Evolutionary conservation across 2,797 vertebrate genomes (phyloP), one percentile per base, ranked within the genome.

Genomic region (Cirrhinus mrigala): DNA sequence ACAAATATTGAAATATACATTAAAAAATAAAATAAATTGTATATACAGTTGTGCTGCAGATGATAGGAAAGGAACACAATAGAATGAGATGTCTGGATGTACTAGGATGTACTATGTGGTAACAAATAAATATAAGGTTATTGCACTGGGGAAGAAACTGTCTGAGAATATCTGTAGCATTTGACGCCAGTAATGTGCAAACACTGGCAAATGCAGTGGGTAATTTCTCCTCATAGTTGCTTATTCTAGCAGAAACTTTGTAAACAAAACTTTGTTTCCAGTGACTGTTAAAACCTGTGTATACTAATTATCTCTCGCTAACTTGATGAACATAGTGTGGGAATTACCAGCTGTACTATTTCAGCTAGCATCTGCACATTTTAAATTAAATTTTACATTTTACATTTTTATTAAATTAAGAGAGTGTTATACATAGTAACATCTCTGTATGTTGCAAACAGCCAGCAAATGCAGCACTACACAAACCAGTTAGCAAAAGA

Each of bases 401-500:
- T n/a, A n/a, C n/a, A n/a, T n/a, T n/a, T n/a, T n/a, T 54, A 20
- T 76, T 16, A 33, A 33, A 74, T 20, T 10, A 37, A 37, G 50
- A 54, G 27, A 56, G 50, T 8, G 20, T 56, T 54, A 54, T 54
- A 27, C 27, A 60, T 33, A 74, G 20, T 82, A 29, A 15, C 4
- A 9, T 75, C 16, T 73, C 46, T 80, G 4, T 83, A 20, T 77
- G 54, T 29, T 77, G 64, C 79, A 29, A 48, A 88, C 90, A 98
- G 97, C 82, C 97, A 98, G 86, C 96, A 97, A 92, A 93, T 97
- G 79, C 97, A 98, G 80, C 96, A 98, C 92, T 97, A 96, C 90
- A 97, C 97, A 89, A 98, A 98, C 93, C 88, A 95, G 88, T 94
- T 98, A 5, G 97, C 97, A 84, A 98, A 98, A 95, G 97, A 97